Percentiles rank a stretch among this genome's conserved stretches.
Conservation (phyloP, 2,888 invertebrate species). For the Drosophila emarginata region DNA sequence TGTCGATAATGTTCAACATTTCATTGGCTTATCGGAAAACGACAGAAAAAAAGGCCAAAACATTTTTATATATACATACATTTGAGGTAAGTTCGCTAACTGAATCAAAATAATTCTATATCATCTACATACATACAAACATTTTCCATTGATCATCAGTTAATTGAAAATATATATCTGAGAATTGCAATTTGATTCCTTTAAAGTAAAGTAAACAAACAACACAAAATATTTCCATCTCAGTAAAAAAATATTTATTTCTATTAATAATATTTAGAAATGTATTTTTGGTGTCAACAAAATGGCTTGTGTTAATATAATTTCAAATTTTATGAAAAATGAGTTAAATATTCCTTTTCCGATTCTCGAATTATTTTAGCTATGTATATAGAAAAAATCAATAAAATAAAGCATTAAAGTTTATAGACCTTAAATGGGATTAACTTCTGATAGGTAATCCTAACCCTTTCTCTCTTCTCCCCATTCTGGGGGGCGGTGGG, state of each 20-base stretch:
- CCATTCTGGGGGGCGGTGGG: no score
- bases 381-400: background rate
- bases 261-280: no score
- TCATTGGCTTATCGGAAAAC: slow-evolving; percentile 3
- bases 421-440: background rate
- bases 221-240: no score
- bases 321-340: no score
- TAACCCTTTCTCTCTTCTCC: background rate
- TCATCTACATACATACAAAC: background rate
- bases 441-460: background rate
- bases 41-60: background rate
- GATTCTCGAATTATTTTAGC: no score
- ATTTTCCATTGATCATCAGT: no score
- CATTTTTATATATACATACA: background rate
- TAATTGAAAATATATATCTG: background rate
- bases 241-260: no score
- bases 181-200: no score
- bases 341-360: no score
- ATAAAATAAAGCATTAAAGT: background rate
- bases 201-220: no score
- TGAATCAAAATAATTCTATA: background rate
- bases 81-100: background rate
- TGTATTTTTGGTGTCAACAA: no score
- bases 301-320: no score
- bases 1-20: slow-evolving; percentile 3